A percentile compares a stretch with the other conserved stretches of the same genome.
Conservation (phyloP, 2,113 vertebrate genomes). For the Cynocephalus volans region DNA sequence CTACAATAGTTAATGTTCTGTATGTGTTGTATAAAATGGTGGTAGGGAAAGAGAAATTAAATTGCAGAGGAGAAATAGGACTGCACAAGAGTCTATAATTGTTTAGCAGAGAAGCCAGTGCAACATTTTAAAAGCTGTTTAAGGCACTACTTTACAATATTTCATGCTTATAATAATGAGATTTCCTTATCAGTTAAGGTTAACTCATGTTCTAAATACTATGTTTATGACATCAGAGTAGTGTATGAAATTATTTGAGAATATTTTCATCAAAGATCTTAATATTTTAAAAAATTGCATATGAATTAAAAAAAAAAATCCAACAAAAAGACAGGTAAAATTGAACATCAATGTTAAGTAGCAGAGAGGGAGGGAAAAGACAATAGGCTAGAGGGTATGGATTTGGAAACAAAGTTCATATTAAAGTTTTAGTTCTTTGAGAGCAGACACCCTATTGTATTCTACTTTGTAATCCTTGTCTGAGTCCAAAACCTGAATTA, state of each 20-base stretch:
- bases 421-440: background rate
- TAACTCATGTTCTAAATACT: background rate
- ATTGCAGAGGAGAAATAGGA: background rate
- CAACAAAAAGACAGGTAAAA: background rate
- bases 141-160: background rate
- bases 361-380: background rate
- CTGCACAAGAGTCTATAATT: background rate
- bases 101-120: background rate
- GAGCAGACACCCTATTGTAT: background rate
- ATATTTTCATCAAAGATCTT: background rate
- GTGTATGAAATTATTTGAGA: constrained; percentile 22
- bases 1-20: background rate
- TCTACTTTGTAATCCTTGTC: background rate
- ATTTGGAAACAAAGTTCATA: constrained; percentile 14
- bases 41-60: constrained; percentile 34
- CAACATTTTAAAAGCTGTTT: background rate
- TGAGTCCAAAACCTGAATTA: background rate
- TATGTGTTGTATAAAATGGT: background rate
- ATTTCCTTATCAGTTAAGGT: constrained; percentile 4
- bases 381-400: background rate
- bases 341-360: background rate
- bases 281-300: background rate
- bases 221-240: background rate
- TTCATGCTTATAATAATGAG: background rate
- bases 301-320: background rate